Evolutionary conservation across 2,113 vertebrate species (phyloP).

Genomic region (Lamprotornis superbus): DNA sequence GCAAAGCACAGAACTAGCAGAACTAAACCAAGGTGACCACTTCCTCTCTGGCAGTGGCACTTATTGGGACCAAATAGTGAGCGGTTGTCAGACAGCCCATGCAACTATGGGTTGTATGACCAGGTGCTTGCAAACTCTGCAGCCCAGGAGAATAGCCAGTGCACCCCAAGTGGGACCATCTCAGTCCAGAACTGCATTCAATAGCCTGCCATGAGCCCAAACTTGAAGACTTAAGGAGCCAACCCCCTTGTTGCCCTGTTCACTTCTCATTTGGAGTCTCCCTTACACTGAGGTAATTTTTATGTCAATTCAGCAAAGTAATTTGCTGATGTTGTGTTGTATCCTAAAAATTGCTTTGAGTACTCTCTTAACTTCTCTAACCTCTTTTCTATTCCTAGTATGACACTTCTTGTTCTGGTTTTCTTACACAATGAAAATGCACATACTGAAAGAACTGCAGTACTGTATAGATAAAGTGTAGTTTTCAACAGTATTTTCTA

Average conservation of each 20-base stretch:
- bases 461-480: neutral
- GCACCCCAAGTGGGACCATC: neutral
- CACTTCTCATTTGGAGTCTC: neutral
- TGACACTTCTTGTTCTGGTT: neutral
- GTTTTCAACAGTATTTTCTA: neutral
- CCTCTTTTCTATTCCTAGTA: neutral
- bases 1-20: neutral
- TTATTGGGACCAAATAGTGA: fast-evolving
- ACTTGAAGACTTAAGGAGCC: neutral
- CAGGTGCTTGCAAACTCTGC: neutral
- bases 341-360: neutral
- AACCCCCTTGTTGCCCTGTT: neutral
- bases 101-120: fast-evolving
- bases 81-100: neutral
- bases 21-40: neutral
- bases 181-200: neutral
- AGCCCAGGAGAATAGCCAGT: neutral
- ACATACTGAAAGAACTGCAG: neutral
- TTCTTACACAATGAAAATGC: neutral
- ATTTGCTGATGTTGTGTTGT: neutral
- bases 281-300: neutral
- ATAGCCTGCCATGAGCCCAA: neutral
- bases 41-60: neutral
- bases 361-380: neutral
- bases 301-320: neutral